Conservation (phyloP, 30 jellyfish, hydroid and myxozoan species). For the Sanderia malayensis region DNA sequence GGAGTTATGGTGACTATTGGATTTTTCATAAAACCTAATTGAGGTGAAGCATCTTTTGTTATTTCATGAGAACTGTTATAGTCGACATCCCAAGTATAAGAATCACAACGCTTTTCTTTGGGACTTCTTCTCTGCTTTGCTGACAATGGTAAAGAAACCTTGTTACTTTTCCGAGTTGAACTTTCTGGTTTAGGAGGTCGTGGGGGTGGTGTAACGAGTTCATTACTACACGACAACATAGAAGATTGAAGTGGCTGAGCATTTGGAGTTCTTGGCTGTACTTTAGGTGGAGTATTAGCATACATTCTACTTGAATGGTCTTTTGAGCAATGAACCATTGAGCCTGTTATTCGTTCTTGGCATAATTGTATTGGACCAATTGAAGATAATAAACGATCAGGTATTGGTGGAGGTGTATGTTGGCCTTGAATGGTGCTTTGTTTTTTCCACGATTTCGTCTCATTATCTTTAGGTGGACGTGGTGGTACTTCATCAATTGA, state of each 20-base stretch:
- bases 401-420: slow-evolving; percentile 48
- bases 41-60: slow-evolving; percentile 22
- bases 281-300: slow-evolving; percentile 53
- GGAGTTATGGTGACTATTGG: slow-evolving; percentile 53
- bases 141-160: not conserved
- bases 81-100: slow-evolving; percentile 44
- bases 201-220: slow-evolving; percentile 47
- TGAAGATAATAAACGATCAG: slow-evolving; percentile 36
- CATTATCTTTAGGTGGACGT: slow-evolving; percentile 45
- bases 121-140: not conserved
- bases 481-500: slow-evolving; percentile 22
- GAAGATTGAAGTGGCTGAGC: slow-evolving; percentile 13
- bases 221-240: not conserved
- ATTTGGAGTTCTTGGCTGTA: slow-evolving; percentile 49
- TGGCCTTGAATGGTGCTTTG: not conserved
- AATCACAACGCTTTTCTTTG: slow-evolving; percentile 31
- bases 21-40: slow-evolving; percentile 11
- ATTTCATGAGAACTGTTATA: not conserved
- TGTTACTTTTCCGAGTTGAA: not conserved
- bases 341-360: not conserved
- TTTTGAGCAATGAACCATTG: not conserved
- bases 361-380: not conserved
- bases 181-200: slow-evolving; percentile 62
- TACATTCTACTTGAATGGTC: not conserved
- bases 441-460: not conserved